Conservation (phyloP, 2,888 invertebrate genomes). For the Sinotaia quadrata region DNA sequence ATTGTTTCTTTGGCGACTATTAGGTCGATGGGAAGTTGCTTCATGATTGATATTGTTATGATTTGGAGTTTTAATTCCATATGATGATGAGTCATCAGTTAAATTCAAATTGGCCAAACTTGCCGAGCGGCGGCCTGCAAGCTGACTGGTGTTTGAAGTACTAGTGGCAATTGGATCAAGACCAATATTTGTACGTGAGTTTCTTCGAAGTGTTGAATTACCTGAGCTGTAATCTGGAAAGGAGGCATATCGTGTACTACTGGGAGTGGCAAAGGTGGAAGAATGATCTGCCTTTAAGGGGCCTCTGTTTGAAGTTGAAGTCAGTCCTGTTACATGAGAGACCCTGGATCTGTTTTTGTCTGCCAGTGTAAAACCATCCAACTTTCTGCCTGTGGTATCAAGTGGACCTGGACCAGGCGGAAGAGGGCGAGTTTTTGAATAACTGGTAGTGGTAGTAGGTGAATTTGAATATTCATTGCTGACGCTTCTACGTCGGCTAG, state of each 20-base stretch:
- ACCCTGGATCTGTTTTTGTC: background rate
- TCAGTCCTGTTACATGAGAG: background rate
- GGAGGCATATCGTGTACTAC: background rate
- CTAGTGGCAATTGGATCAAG: background rate
- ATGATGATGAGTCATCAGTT: constrained; percentile 40
- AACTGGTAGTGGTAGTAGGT: constrained; percentile 6
- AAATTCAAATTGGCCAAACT: constrained; percentile 42
- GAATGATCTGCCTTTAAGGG: constrained; percentile 54
- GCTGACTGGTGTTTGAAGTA: background rate
- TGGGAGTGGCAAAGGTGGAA: constrained; percentile 12
- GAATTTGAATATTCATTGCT: constrained; percentile 25
- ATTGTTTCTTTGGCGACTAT: constrained; percentile 38
- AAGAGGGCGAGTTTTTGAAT: constrained; percentile 41
- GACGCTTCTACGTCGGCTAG: constrained; percentile 30
- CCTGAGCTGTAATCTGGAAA: background rate
- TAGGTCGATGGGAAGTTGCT: constrained; percentile 32
- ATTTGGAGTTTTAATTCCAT: constrained; percentile 34
- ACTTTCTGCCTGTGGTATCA: constrained; percentile 48
- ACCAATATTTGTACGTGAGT: constrained; percentile 4
- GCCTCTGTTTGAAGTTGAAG: constrained; percentile 30
- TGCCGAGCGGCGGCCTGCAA: constrained; percentile 40
- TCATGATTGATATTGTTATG: constrained; percentile 32
- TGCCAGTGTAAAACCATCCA: constrained; percentile 27
- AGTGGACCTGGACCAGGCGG: constrained; percentile 59
- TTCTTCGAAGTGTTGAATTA: constrained; percentile 8